A percentile compares a stretch with the other conserved stretches of the same genome.
Conservation (phyloP, 2,797 vertebrate species). For the Siniperca undulata region DNA sequence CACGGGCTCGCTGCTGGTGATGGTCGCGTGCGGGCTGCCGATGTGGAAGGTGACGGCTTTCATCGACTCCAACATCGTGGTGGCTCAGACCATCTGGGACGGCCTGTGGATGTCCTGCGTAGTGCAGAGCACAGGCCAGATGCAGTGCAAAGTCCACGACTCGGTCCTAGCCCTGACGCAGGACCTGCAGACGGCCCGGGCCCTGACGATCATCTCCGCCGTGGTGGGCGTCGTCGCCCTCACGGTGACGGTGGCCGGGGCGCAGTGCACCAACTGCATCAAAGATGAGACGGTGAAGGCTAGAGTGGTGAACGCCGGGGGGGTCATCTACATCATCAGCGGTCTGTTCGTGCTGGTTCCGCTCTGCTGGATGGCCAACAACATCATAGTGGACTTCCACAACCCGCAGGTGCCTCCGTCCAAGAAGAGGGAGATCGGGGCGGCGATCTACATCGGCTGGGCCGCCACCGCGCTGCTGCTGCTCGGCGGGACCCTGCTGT, state of each 20-base stretch:
- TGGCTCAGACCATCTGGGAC: constrained; percentile 92
- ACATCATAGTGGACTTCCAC: constrained; percentile 93
- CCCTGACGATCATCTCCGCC: constrained; percentile 88
- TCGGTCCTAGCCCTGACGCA: constrained; percentile 89
- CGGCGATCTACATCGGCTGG: constrained; percentile 95
- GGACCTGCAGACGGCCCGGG: constrained; percentile 90
- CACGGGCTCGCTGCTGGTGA: constrained; percentile 90
- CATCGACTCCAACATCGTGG: constrained; percentile 93
- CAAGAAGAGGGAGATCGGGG: constrained; percentile 93
- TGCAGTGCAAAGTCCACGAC: constrained; percentile 93
- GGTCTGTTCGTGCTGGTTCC: constrained; percentile 91
- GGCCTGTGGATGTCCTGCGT: constrained; percentile 96
- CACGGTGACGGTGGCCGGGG: constrained; percentile 90
- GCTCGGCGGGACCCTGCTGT: constrained; percentile 90
- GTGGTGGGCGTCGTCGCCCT: constrained; percentile 88
- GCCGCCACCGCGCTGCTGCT: constrained; percentile 91
- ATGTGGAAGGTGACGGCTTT: constrained; percentile 95
- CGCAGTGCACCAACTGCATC: constrained; percentile 95
- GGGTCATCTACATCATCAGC: constrained; percentile 87
- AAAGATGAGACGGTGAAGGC: constrained; percentile 84
- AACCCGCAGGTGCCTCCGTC: constrained; percentile 84
- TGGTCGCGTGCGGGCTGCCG: constrained; percentile 91
- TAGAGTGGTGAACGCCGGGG: constrained; percentile 87
- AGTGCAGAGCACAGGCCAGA: constrained; percentile 94
- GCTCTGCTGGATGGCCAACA: constrained; percentile 95